phyloP scores from a whole-genome alignment of 2,797 vertebrate species.

The Acropternis orthonyx region DNA sequence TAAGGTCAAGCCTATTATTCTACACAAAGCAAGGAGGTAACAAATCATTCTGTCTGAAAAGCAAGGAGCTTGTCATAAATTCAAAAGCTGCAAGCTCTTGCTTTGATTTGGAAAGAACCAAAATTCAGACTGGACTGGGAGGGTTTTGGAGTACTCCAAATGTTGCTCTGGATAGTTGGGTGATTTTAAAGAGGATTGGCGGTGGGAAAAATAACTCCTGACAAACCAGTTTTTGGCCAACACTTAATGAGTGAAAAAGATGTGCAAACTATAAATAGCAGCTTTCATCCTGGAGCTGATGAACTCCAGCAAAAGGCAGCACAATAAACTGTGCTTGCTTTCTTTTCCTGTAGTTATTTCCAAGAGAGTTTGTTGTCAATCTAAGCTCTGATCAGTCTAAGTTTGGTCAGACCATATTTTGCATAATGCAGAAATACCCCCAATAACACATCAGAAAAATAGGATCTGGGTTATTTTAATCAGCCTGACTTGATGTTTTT shows the following conservation, averaged over 20 bases:
- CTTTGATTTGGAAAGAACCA: background rate
- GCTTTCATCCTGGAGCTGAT: background rate
- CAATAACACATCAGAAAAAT: background rate
- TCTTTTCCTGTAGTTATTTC: background rate
- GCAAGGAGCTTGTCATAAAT: background rate
- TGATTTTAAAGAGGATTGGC: background rate
- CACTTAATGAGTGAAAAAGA: background rate
- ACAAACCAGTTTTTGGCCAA: background rate
- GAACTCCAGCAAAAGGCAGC: background rate
- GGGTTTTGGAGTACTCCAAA: background rate
- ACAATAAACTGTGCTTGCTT: background rate
- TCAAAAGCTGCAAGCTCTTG: background rate
- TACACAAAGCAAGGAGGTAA: background rate
- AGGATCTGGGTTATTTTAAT: background rate
- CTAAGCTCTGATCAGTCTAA: background rate
- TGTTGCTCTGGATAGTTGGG: background rate
- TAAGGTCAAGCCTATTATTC: background rate
- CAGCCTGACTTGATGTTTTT: background rate
- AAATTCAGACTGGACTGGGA: background rate
- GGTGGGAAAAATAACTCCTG: background rate
- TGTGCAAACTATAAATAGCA: background rate
- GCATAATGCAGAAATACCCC: background rate
- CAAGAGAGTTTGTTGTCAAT: background rate
- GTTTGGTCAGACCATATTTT: background rate
- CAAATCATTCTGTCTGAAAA: background rate